Evolutionary conservation across 2,888 invertebrate species (phyloP).

Genomic region (Chymomyza fuscimana): DNA sequence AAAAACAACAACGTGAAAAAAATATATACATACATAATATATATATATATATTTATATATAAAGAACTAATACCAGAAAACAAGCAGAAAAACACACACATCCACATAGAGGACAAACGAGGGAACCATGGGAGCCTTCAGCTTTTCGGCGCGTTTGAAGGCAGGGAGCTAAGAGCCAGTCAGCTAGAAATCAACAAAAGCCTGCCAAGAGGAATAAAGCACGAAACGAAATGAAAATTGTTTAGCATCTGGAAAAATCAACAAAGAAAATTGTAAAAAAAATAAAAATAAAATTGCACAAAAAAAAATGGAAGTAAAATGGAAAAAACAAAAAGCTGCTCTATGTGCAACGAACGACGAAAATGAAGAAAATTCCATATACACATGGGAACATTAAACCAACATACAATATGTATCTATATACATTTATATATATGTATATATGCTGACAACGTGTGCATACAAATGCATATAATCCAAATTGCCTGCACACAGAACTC

Average conservation of each 20-base stretch:
- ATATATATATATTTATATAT: not conserved
- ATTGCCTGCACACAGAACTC: not conserved
- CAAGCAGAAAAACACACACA: conserved; percentile 8
- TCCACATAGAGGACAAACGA: conserved; percentile 12
- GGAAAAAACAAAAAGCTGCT: not conserved
- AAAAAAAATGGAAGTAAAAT: not conserved
- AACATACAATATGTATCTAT: no score
- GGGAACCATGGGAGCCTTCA: conserved; percentile 11
- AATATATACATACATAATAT: not conserved
- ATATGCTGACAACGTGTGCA: not conserved
- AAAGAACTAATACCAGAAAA: not conserved
- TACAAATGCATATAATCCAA: not conserved
- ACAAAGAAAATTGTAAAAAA: conserved; percentile 12
- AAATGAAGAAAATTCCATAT: no score
- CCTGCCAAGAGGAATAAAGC: conserved; percentile 41
- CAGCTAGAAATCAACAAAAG: conserved; percentile 65
- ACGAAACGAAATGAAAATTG: conserved; percentile 27
- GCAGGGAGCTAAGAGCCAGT: conserved; percentile 48
- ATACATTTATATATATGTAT: not conserved
- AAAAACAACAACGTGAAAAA: conserved; percentile 35
- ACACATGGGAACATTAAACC: no score
- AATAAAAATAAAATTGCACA: not conserved
- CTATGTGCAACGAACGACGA: not conserved
- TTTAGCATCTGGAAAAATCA: conserved; percentile 43
- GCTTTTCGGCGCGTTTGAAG: conserved; percentile 19